Evolutionary conservation across 1,140 invertebrate species (phyloP), one percentile per base, ranked within the genome.

Genomic region (Aphaenogaster ashmeadi): DNA sequence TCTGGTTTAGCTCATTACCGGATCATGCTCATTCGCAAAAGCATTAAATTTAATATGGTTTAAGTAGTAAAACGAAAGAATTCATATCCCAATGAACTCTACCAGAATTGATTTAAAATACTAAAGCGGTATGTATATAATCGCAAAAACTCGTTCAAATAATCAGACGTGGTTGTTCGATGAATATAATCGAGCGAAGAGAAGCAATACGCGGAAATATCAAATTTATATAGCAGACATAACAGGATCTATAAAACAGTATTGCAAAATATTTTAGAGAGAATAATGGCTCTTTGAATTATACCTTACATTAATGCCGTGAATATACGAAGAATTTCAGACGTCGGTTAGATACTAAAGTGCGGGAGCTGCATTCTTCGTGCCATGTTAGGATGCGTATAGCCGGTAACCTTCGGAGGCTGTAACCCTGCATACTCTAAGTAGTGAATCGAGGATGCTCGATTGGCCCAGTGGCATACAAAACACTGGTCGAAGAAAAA

Each of bases 391-490:
- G 15, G 62, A 79, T 50, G 15, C 58, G 36, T n/a, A 47, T 54
- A 66, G 58, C 36, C 4, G 11, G 41, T 62, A 87, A 91, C 84
- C 89, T 91, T 91, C 74, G 64, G 71, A 72, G 66, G 60, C 72
- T 87, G 58, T 67, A 75, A 58, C 78, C 44, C 75, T 77, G 54
- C 47, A 84, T 69, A 84, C 47, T 54, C 60, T 18, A 47, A 54
- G 54, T 47, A 91, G 88, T 91, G 87, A 91, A 92, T 92, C 90
- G 92, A 93, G 91, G 89, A 92, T 94, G 91, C 89, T 92, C 92
- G 91, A 94, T 94, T 92, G 94, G 93, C 95, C 94, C 93, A 94
- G 94, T 95, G 95, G 94, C 95, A 95, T 89, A 95, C 94, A 95
- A 95, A 95, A 89, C 89, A 67, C 50, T 80, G 56, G 64, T 54